Conservation (phyloP, 2,888 invertebrate species). For the Dorcus parallelipipedus region DNA sequence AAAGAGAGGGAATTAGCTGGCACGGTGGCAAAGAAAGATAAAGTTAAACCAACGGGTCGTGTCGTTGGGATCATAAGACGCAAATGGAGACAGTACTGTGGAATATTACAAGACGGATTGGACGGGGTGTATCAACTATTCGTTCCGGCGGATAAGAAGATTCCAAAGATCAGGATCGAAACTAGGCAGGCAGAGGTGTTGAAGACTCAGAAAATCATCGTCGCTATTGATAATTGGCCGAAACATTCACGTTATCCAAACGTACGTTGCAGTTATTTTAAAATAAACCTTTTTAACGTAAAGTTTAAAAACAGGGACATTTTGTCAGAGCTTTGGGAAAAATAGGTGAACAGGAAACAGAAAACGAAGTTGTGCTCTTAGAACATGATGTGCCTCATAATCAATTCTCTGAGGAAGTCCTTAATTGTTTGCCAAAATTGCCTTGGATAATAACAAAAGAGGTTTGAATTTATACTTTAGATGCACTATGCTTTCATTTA, state of each 20-base stretch:
- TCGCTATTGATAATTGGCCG: slow-evolving; percentile 97
- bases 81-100: slow-evolving; percentile 98
- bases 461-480: slow-evolving; percentile 40
- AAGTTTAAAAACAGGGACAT: slow-evolving; percentile 64
- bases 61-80: slow-evolving; percentile 94
- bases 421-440: slow-evolving; percentile 83
- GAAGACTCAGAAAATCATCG: slow-evolving; percentile 83
- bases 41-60: slow-evolving; percentile 63
- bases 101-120: slow-evolving; percentile 72
- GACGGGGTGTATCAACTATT: slow-evolving; percentile 79
- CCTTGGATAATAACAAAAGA: slow-evolving; percentile 87
- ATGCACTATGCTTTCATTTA: neutral
- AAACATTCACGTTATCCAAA: slow-evolving; percentile 86
- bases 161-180: slow-evolving; percentile 94
- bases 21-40: slow-evolving; percentile 25
- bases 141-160: slow-evolving; percentile 88
- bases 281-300: slow-evolving; percentile 3
- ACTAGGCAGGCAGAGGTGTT: slow-evolving; percentile 85
- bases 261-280: slow-evolving; percentile 41
- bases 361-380: slow-evolving; percentile 92
- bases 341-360: slow-evolving; percentile 91
- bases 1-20: slow-evolving; percentile 47
- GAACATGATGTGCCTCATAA: slow-evolving; percentile 98
- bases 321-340: slow-evolving; percentile 90
- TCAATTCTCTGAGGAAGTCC: slow-evolving; percentile 90